Conservation (phyloP, 2,113 vertebrate species). For the Bubalus kerabau region DNA sequence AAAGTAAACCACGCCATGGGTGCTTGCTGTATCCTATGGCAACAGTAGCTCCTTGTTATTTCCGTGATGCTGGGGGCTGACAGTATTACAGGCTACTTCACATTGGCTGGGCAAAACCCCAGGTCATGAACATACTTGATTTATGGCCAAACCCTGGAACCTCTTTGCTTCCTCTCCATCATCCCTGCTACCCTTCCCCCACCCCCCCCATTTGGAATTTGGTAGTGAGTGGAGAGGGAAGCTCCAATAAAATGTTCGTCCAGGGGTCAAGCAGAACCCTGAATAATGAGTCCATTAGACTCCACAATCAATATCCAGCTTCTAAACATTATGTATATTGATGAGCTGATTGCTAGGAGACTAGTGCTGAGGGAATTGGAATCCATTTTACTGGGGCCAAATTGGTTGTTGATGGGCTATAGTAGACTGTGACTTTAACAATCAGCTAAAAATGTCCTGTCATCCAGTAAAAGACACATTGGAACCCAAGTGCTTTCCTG, state of each 20-base stretch:
- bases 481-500: slow-evolving; percentile 35
- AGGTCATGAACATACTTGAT: not conserved
- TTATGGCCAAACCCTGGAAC: not conserved
- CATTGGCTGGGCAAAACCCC: not conserved
- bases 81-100: not conserved
- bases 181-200: not conserved
- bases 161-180: not conserved
- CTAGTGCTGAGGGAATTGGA: slow-evolving; percentile 74
- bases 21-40: slow-evolving; percentile 59
- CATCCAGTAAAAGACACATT: slow-evolving; percentile 42
- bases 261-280: slow-evolving; percentile 72
- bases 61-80: slow-evolving; percentile 27
- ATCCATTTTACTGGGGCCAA: slow-evolving; percentile 76
- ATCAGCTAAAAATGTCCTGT: slow-evolving; percentile 67
- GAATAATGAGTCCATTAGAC: slow-evolving; percentile 82
- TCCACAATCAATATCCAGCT: slow-evolving; percentile 79
- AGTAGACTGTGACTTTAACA: slow-evolving; percentile 70
- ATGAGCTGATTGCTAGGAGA: slow-evolving; percentile 77
- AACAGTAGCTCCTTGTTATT: slow-evolving; percentile 58
- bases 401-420: slow-evolving; percentile 76
- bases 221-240: slow-evolving; percentile 11
- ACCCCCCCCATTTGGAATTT: slow-evolving; percentile 30
- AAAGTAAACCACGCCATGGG: slow-evolving; percentile 53
- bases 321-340: slow-evolving; percentile 82
- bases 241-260: slow-evolving; percentile 43